phyloP scores from a whole-genome alignment of 1,140 invertebrate species.

The Papilio polytes region DNA sequence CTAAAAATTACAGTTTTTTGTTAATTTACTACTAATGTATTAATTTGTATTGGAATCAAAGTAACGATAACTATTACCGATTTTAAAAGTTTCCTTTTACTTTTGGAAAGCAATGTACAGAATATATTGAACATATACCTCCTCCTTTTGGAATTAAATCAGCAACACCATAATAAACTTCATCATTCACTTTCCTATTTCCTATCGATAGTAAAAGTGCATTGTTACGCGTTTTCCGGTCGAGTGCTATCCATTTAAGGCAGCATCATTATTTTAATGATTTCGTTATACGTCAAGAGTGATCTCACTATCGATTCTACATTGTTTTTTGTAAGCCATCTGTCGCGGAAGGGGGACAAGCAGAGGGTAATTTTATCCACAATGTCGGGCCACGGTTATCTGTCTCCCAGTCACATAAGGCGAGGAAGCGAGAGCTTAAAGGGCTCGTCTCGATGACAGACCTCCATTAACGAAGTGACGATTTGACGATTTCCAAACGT shows the following conservation, averaged over 20 bases:
- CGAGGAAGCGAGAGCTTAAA: constrained; percentile 76
- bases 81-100: too few species aligned
- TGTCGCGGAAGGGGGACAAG: constrained; percentile 37
- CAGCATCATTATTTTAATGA: constrained; percentile 16
- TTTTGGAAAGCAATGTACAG: too few species aligned
- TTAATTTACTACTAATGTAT: too few species aligned
- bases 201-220: constrained; percentile 10
- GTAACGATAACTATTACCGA: too few species aligned
- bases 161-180: neutral
- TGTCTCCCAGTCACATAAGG: constrained; percentile 70
- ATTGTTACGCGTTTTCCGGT: constrained; percentile 28
- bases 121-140: too few species aligned
- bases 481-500: constrained; percentile 71
- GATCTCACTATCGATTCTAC: constrained; percentile 23
- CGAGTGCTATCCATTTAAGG: neutral
- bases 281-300: neutral
- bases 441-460: constrained; percentile 75
- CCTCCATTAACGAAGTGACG: constrained; percentile 76
- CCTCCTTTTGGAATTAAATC: neutral
- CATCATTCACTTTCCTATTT: neutral
- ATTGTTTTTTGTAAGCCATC: constrained; percentile 43
- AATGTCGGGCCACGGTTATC: constrained; percentile 54
- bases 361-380: constrained; percentile 40
- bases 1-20: too few species aligned
- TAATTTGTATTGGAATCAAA: too few species aligned